A percentile compares a stretch with the other conserved stretches of the same genome.
phyloP scores from a whole-genome alignment of 2,888 invertebrate genomes.

The Philaethria dido region DNA sequence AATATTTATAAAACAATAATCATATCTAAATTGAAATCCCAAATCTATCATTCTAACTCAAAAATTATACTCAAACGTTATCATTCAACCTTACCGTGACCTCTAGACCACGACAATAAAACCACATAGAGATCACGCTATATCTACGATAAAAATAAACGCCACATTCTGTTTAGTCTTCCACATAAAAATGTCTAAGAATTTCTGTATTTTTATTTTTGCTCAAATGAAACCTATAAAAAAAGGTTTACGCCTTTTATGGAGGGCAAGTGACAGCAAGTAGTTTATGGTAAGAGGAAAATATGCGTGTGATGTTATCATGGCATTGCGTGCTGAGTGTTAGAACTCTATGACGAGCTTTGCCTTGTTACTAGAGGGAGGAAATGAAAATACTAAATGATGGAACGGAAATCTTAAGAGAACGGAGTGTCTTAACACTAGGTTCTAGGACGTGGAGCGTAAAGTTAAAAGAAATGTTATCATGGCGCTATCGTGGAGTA shows the following conservation, averaged over 20 bases:
- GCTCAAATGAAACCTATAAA: conserved; percentile 16
- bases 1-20: not conserved
- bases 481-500: no score
- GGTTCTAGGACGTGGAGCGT: no score
- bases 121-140: conserved; percentile 10
- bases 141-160: conserved; percentile 28
- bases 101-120: conserved; percentile 30
- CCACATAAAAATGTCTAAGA: conserved; percentile 21
- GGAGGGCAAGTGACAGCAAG: not conserved
- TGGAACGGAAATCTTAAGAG: no score
- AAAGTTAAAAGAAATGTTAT: no score
- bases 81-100: conserved; percentile 20
- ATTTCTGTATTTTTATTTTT: conserved; percentile 24
- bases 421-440: no score
- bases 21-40: not conserved
- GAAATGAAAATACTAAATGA: no score
- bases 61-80: not conserved
- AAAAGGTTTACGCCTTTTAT: conserved; percentile 12
- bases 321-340: no score
- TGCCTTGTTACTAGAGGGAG: no score
- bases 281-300: not conserved
- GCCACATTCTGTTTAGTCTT: conserved; percentile 19
- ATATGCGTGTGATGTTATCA: not conserved
- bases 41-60: not conserved
- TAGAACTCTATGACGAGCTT: no score